phyloP scores from a whole-genome alignment of 2,797 vertebrate genomes.

The Alauda arvensis region DNA sequence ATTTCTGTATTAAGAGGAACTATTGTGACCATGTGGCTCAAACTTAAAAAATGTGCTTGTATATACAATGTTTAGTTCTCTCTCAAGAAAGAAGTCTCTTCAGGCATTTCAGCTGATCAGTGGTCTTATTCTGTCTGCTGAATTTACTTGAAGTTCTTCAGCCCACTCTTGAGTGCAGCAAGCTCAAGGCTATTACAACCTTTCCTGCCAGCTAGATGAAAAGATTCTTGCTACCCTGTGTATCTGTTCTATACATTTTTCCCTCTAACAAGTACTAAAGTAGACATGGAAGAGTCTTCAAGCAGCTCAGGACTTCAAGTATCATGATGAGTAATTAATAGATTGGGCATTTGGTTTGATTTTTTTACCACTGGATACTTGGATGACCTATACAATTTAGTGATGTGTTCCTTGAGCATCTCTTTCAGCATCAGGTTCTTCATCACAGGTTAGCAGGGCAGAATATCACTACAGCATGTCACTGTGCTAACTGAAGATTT shows the following conservation, averaged over 20 bases:
- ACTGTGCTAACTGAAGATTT: not conserved
- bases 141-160: not conserved
- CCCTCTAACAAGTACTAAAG: not conserved
- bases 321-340: not conserved
- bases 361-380: not conserved
- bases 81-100: not conserved
- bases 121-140: not conserved
- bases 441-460: not conserved
- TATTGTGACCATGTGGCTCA: not conserved
- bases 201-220: not conserved
- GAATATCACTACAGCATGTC: not conserved
- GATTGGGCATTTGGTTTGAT: not conserved
- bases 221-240: not conserved
- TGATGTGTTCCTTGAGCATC: not conserved
- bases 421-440: not conserved
- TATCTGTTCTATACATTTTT: not conserved
- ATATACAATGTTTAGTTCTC: not conserved
- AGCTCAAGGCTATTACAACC: not conserved
- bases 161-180: not conserved
- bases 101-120: not conserved
- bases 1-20: not conserved
- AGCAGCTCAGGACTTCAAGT: not conserved
- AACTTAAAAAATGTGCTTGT: not conserved
- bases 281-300: not conserved
- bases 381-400: not conserved